Evolutionary conservation across 1,140 invertebrate genomes (phyloP).

Genomic region (Eriosoma lanigerum): DNA sequence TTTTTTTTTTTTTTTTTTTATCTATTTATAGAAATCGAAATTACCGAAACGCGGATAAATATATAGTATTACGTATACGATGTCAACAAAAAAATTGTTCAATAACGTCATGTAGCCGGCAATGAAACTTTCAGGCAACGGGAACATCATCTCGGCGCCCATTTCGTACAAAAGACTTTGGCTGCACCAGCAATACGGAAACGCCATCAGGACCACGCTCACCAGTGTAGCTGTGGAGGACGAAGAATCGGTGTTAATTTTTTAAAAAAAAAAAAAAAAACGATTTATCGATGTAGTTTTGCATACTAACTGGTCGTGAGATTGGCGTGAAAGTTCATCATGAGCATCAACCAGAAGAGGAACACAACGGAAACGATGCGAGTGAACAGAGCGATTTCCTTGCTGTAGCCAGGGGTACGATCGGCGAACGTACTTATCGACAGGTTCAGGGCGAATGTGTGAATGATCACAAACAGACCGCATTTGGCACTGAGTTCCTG

Average conservation of each 20-base stretch:
- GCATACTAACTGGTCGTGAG: not conserved
- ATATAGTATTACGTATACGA: not conserved
- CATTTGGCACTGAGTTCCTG: not conserved
- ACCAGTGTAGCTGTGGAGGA: not conserved
- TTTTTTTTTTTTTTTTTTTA: too few relatives aligned
- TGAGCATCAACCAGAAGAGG: not conserved
- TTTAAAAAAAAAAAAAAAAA: not conserved
- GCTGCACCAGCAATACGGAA: not conserved
- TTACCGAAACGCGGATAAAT: conserved; percentile 18
- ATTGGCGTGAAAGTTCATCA: not conserved
- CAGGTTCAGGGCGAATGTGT: not conserved
- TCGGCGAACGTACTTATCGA: not conserved
- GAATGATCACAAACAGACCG: not conserved
- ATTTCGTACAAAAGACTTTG: not conserved
- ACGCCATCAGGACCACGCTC: not conserved
- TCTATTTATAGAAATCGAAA: too few relatives aligned
- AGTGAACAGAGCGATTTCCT: not conserved
- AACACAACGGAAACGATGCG: not conserved
- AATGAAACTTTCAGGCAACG: conserved; percentile 11
- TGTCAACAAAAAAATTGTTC: conserved; percentile 2
- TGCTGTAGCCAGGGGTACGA: not conserved
- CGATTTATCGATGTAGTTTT: too few relatives aligned
- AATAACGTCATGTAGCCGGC: conserved; percentile 14
- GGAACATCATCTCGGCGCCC: not conserved
- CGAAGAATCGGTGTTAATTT: too few relatives aligned